Evolutionary conservation across 2,888 invertebrate species (phyloP).

Genomic region (Megamerina dolium): DNA sequence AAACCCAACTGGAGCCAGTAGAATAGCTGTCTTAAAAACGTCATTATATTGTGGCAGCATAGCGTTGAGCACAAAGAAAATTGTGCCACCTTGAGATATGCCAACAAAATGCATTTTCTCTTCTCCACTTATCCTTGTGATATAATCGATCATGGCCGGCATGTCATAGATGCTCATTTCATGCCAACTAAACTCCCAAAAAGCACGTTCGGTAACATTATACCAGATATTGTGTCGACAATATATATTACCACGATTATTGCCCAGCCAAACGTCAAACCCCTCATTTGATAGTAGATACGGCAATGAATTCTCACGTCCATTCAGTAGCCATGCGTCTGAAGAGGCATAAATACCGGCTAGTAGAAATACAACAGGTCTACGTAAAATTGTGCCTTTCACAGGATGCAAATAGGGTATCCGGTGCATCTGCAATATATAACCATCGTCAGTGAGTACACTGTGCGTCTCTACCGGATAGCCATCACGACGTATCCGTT

Average conservation of each 20-base stretch:
- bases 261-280: constrained; percentile 46
- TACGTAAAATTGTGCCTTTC: constrained; percentile 25
- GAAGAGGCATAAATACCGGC: constrained; percentile 45
- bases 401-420: constrained; percentile 35
- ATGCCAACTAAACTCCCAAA: constrained; percentile 47
- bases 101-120: constrained; percentile 41
- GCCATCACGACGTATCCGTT: constrained; percentile 43
- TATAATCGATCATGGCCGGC: constrained; percentile 45
- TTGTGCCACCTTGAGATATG: constrained; percentile 44
- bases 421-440: constrained; percentile 40
- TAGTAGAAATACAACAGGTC: constrained; percentile 41
- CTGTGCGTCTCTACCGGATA: constrained; percentile 55
- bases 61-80: constrained; percentile 42
- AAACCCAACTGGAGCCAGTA: constrained; percentile 44
- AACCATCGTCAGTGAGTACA: constrained; percentile 51
- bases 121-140: constrained; percentile 34
- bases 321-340: constrained; percentile 45
- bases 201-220: constrained; percentile 48
- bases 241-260: constrained; percentile 44
- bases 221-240: constrained; percentile 38
- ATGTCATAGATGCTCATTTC: constrained; percentile 46
- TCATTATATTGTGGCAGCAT: constrained; percentile 44
- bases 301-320: constrained; percentile 43
- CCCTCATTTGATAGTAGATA: constrained; percentile 43
- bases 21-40: constrained; percentile 40